phyloP scores from a whole-genome alignment of 2,888 invertebrate genomes.

The Mactromeris polynyma region DNA sequence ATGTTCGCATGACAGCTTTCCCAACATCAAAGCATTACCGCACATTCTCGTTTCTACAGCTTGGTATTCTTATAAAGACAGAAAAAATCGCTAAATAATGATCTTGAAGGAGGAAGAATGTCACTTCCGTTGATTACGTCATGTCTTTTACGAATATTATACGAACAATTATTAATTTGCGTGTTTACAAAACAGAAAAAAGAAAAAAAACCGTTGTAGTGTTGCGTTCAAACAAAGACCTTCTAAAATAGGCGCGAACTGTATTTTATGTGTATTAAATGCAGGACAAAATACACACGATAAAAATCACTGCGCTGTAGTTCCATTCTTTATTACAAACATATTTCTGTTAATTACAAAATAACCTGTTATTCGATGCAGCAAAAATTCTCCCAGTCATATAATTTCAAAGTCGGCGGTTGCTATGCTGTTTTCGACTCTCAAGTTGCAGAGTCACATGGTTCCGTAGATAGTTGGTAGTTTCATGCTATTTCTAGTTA shows the following conservation, averaged over 20 bases:
- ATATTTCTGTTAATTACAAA: conserved; percentile 11
- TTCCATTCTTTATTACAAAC: background rate
- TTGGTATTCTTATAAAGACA: background rate
- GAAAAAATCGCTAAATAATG: background rate
- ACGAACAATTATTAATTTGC: too few species aligned
- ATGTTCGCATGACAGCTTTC: background rate
- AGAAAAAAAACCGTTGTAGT: too few species aligned
- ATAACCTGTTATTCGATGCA: background rate
- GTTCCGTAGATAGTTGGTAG: conserved; percentile 22
- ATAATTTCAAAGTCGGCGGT: conserved; percentile 3
- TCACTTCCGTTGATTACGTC: background rate
- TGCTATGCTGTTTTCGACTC: background rate
- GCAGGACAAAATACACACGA: background rate
- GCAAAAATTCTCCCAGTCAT: background rate
- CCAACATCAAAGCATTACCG: background rate
- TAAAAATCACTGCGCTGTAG: background rate
- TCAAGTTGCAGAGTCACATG: background rate
- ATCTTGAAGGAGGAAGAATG: background rate
- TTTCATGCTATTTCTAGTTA: conserved; percentile 40
- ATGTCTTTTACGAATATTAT: background rate
- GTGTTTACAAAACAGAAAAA: too few species aligned
- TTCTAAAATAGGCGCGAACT: too few species aligned
- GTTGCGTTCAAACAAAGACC: too few species aligned
- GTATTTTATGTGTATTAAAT: background rate
- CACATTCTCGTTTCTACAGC: background rate